Base-by-base conservation (phyloP, 2,113 vertebrate genomes). In the Telmatochromis brichardi region DNA sequence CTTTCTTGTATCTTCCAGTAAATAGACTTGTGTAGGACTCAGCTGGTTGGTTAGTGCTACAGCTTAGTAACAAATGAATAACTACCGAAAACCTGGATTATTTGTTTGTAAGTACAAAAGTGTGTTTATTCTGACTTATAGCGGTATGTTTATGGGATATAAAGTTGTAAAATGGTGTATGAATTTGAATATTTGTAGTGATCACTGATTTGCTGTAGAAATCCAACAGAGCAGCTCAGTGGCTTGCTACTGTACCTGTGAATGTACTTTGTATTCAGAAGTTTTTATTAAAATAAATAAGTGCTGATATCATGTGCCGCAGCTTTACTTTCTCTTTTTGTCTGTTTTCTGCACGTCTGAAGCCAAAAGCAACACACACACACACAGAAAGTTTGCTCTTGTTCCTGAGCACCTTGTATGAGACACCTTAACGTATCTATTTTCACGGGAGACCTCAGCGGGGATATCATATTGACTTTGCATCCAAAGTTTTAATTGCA, bases 201-300 rank as follows among this genome's bases (percentile, higher is more conserved):
- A 58, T 81, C 89, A 68, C 73, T 92, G 92, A 88, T 92, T 92
- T 90, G 88, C 90, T 86, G 91, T 92, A 93, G 91, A 92, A 91
- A 58, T 87, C 73, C 40, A 84, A 51, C 79, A 35, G 86, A 90
- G 94, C 92, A 85, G 93, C 93, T 79, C 65, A 19, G 80, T 86
- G 88, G 90, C 88, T 89, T 47, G 81, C 89, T 90, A 92, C 92
- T 91, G 90, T 94, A 88, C 92, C 92, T 93, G 94, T 96, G 95
- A 97, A 96, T 96, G 96, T 96, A 95, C 90, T 97, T 97, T 96
- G 94, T 96, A 96, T 94, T 94, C 92, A 92, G 92, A 93, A 88
- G 90, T 94, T 96, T 96, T 96, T 96, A 95, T 91, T 91, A 95
- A 89, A 97, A 96, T 97, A 96, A 96, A 97, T 84, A 86, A 92